Evolutionary conservation across 1,140 invertebrate species (phyloP), one percentile per base, ranked within the genome.

Genomic region (Sycophila sp.): DNA sequence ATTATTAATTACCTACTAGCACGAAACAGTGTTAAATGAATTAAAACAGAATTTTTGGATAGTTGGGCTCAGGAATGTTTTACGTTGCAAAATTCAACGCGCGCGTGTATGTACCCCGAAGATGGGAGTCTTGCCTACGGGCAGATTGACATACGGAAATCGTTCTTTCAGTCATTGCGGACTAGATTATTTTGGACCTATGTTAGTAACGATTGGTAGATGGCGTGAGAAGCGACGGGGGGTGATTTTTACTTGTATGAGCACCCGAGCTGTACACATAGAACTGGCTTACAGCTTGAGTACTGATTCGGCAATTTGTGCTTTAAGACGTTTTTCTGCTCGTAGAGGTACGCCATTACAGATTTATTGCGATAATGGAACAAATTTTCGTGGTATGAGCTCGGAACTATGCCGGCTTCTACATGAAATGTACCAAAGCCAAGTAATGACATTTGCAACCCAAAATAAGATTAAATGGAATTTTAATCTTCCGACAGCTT

Each of bases 351-450:
- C 17, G 10, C 71, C 71, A 15, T 3, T 36, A 6, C 58, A 30
- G 32, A 56, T 81, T 0, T 74, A 72, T 26, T 73, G 73, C 0
- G 80, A 82, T 49, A 79, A 81, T 58, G 79, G 77, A 0, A 81
- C 78, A 0, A 84, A 81, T 64, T 70, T 83, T 28, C 53, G 76
- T 15, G 81, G 81, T 2, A 76, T 81, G 6, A 64, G 77, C 8
- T 72, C 40, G 0, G 78, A 79, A 26, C 51, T 83, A 1, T 8
- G 34, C 22, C 71, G 66, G 26, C 58, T 71, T 0, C 19, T 75
- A 11, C 24, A 51, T 28, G 71, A 75, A 17, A 19, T 78, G 19
- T 47, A 77, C 30, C n/a, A 36, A 1, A 51, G 28, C 2, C n/a
- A 40, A 42, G 49, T 78, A 7, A 15, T 24, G n/a, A 19, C 4